Evolutionary conservation across 2,888 invertebrate genomes (phyloP), one percentile per base, ranked within the genome.

Genomic region (Oscheius sp.): DNA sequence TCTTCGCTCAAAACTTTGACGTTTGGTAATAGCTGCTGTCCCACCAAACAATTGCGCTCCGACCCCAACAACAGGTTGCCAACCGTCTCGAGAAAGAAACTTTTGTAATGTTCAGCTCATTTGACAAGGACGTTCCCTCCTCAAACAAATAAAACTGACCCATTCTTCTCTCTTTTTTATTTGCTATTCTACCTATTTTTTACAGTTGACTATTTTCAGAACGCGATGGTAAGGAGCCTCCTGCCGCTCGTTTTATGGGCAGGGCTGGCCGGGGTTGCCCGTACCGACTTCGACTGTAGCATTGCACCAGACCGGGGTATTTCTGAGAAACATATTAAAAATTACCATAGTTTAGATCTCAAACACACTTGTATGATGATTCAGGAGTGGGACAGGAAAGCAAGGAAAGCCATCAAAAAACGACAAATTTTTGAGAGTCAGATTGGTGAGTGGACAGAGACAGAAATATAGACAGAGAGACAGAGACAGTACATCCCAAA

Each of bases 311-410:
- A 78, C 57, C 58, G 48, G 53, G 78, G 78, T 78, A 65, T 51
- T 42, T 68, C 10, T 35, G 37, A 13, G 35, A 21, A 21, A 21
- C 21, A 21, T 53, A 53, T 21, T n/a, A 4, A 53, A 53, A 53
- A 13, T n/a, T 13, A 4, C 55, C 13, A 32, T 2, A 11, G 2
- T 33, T 62, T n/a, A 82, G 84, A 84, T 65, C 79, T 81, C 73
- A 68, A 74, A 32, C 76, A 76, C 29, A 80, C 82, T 5, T 84
- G 84, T 72, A 71, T 77, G 50, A 84, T 84, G 84, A 79, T 84
- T 5, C 82, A 84, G 60, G 80, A 84, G 48, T 81, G 80, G 84
- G 84, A 84, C 70, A 73, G 75, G 66, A 80, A 70, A 0, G 83
- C 83, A 1, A 32, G 84, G 42, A 84, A 83, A 62, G 81, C 79